Conservation (phyloP, 2,113 vertebrate genomes). For the Pseudonaja textilis region DNA sequence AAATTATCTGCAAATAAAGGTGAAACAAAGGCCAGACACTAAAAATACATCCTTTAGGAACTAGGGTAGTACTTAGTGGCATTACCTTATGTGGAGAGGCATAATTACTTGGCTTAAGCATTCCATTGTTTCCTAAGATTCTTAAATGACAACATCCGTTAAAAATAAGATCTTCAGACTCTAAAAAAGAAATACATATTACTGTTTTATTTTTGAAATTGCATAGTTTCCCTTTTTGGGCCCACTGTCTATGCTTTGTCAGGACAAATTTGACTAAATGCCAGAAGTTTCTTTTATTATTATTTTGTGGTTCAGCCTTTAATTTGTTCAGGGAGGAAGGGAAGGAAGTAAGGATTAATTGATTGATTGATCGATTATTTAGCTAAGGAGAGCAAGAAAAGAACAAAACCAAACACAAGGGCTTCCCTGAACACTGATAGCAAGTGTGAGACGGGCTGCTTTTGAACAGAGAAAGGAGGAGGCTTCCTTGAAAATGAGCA, state of each 20-base stretch:
- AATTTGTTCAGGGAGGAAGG: constrained; percentile 82
- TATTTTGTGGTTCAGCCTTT: constrained; percentile 86
- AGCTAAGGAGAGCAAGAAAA: constrained; percentile 66
- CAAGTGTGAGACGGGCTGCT: constrained; percentile 72
- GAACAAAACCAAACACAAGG: constrained; percentile 45
- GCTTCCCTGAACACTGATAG: constrained; percentile 64
- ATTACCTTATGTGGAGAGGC: constrained; percentile 6
- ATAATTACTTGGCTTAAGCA: constrained; percentile 28
- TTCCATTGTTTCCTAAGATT: constrained; percentile 36
- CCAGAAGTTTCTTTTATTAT: constrained; percentile 75
- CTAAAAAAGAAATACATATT: constrained; percentile 57
- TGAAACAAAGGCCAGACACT: constrained; percentile 26
- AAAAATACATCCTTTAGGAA: constrained; percentile 34
- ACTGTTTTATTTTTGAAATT: constrained; percentile 57
- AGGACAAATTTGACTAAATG: constrained; percentile 89
- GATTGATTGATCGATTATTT: constrained; percentile 44
- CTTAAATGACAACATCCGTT: constrained; percentile 33
- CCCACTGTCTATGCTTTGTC: constrained; percentile 78
- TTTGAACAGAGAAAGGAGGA: constrained; percentile 61
- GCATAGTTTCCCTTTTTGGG: constrained; percentile 81
- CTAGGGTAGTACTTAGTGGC: constrained; percentile 10
- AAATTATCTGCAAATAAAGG: constrained; percentile 29
- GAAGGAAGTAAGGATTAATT: constrained; percentile 73
- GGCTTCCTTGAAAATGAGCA: constrained; percentile 63
- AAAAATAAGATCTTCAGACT: constrained; percentile 52